Conservation (phyloP, 2,797 vertebrate species). For the Poeciliopsis paucimaculata region DNA sequence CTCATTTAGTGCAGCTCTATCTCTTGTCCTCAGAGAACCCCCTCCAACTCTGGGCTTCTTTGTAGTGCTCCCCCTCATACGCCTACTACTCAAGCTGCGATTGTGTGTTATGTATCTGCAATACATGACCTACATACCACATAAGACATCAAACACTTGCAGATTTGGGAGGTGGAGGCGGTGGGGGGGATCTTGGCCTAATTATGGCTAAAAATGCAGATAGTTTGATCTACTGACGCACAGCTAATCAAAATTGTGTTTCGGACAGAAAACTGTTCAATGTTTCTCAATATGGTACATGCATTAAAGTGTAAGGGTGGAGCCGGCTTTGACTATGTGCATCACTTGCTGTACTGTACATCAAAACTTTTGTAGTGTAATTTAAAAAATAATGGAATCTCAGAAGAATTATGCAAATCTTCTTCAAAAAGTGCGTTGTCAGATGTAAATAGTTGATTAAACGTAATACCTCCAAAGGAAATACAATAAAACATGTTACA, state of each 20-base stretch:
- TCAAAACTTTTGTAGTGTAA: not conserved
- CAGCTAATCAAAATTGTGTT: conserved; percentile 24
- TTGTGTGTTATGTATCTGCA: conserved; percentile 62
- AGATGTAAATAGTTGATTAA: not conserved
- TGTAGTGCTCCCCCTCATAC: conserved; percentile 50
- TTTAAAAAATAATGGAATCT: not conserved
- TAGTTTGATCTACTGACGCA: conserved; percentile 15
- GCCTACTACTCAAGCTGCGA: conserved; percentile 48
- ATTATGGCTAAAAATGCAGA: conserved; percentile 46
- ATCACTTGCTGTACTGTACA: not conserved
- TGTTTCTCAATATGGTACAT: not conserved
- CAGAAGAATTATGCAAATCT: not conserved
- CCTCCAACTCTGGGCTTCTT: conserved; percentile 55
- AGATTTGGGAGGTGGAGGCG: conserved; percentile 34
- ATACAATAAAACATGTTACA: not conserved
- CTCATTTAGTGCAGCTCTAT: conserved; percentile 29
- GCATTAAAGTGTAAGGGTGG: not conserved
- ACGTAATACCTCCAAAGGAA: not conserved
- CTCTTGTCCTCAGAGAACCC: conserved; percentile 58
- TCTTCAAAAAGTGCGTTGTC: not conserved
- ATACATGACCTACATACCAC: conserved; percentile 68
- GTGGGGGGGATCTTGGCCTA: conserved; percentile 43
- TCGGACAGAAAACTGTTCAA: not conserved
- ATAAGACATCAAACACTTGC: conserved; percentile 57
- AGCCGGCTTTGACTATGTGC: not conserved